Conservation (phyloP, 1,140 invertebrate genomes). For the Rhagoletis zephyria region DNA sequence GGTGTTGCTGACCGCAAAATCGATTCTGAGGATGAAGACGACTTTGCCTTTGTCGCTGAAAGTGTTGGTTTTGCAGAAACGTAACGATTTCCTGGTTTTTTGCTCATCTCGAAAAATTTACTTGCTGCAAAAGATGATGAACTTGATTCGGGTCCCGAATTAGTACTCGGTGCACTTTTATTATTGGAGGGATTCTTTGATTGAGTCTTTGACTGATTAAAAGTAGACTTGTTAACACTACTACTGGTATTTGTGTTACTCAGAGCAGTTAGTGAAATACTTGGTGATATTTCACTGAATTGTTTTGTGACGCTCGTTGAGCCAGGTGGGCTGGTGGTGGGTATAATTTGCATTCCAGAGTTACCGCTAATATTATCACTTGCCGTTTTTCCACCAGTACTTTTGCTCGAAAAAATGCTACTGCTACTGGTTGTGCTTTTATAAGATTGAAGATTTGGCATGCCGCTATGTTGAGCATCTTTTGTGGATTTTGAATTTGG, state of each 20-base stretch:
- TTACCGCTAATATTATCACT: not conserved
- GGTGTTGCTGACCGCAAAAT: not conserved
- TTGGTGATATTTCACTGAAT: constrained; percentile 63
- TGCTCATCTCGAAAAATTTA: constrained; percentile 30
- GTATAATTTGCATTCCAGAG: constrained; percentile 65
- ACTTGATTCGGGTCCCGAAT: not conserved
- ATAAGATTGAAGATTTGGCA: constrained; percentile 10
- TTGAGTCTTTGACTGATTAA: constrained; percentile 20
- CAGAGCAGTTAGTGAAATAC: constrained; percentile 63
- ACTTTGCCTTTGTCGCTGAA: not conserved
- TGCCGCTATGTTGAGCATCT: constrained; percentile 16
- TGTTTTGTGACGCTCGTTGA: constrained; percentile 64
- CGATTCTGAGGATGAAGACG: not conserved
- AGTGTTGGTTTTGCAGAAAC: not conserved
- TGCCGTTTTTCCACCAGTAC: constrained; percentile 28
- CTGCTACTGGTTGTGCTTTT: not conserved
- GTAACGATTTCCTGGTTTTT: not conserved
- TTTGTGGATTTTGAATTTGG: not conserved
- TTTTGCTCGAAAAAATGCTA: constrained; percentile 44
- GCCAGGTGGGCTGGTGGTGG: constrained; percentile 63
- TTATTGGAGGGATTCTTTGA: constrained; percentile 8
- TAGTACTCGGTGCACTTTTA: not conserved
- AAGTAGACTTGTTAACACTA: not conserved
- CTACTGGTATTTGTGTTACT: not conserved
- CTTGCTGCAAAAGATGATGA: not conserved